A percentile compares a stretch with the other conserved stretches of the same genome.
These are phyloP conservation scores for Zoanthus solanderi DNA, from an alignment of 92 coral and sea anemone species.

Conservation along the genomic window DNA sequence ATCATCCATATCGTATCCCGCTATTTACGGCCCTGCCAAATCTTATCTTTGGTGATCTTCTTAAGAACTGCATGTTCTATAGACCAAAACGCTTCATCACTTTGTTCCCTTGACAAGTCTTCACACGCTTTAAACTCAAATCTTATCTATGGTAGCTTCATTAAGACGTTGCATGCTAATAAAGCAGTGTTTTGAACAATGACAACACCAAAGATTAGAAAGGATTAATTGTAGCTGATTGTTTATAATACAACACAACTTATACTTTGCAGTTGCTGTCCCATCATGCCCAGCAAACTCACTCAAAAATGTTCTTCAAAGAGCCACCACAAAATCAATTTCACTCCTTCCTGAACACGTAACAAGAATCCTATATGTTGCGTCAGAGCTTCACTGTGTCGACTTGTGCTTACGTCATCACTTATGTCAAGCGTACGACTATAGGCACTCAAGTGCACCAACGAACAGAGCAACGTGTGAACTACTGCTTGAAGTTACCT, in stretches of 20 bases:
- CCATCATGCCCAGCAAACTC: constrained; percentile 14
- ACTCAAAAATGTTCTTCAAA: neutral
- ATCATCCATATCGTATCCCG: too few species aligned
- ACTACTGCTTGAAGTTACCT: neutral
- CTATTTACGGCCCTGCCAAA: too few species aligned
- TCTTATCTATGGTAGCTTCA: too few species aligned
- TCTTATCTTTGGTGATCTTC: too few species aligned
- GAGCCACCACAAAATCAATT: neutral
- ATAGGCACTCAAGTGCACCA: neutral
- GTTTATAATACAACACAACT: neutral
- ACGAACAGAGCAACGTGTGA: neutral
- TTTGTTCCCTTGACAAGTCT: too few species aligned
- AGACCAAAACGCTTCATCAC: too few species aligned
- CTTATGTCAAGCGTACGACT: constrained; percentile 28
- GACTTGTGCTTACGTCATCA: constrained; percentile 39
- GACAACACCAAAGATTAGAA: too few species aligned
- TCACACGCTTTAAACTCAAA: too few species aligned
- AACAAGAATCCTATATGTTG: neutral
- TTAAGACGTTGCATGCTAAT: too few species aligned
- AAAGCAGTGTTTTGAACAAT: too few species aligned
- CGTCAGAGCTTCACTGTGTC: constrained; percentile 35
- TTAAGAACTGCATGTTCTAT: too few species aligned
- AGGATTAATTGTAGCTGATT: too few species aligned
- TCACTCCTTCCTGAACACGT: neutral
- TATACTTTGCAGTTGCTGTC: neutral